Conservation (phyloP, 2,113 vertebrate genomes). For the Cariama cristata region DNA sequence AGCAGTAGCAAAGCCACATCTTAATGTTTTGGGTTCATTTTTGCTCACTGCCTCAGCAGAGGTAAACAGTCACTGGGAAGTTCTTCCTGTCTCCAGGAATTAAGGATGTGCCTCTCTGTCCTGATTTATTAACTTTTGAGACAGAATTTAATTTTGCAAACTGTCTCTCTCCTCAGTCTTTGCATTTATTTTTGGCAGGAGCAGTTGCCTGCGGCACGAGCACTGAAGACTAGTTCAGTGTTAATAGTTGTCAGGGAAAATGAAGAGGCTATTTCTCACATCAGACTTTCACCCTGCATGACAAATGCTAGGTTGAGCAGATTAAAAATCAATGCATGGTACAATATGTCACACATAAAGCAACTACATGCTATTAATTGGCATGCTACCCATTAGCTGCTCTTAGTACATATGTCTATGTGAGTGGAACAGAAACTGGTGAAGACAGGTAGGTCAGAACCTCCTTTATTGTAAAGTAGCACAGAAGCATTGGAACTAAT, state of each 20-base stretch:
- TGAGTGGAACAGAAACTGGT: neutral
- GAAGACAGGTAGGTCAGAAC: conserved; percentile 2
- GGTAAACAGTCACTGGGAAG: neutral
- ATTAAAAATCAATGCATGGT: conserved; percentile 69
- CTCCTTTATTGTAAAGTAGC: neutral
- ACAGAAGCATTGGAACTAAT: neutral
- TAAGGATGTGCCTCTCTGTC: neutral
- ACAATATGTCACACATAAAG: conserved; percentile 63
- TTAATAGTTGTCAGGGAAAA: conserved; percentile 69
- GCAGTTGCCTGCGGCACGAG: neutral
- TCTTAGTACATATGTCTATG: neutral
- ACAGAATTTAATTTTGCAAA: conserved; percentile 44
- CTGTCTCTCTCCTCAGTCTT: neutral
- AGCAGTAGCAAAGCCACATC: neutral
- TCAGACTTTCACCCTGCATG: conserved; percentile 31
- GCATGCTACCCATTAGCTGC: conserved; percentile 26
- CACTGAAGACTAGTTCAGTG: neutral
- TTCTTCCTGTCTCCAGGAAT: neutral
- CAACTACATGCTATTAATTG: conserved; percentile 56
- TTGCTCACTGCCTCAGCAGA: neutral
- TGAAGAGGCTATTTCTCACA: conserved; percentile 66
- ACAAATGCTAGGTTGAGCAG: conserved; percentile 61
- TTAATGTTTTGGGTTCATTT: neutral
- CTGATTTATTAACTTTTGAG: conserved; percentile 47
- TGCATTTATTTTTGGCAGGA: conserved; percentile 31